Evolutionary conservation across 2,888 invertebrate genomes (phyloP).

Genomic region (Apeira syringaria): DNA sequence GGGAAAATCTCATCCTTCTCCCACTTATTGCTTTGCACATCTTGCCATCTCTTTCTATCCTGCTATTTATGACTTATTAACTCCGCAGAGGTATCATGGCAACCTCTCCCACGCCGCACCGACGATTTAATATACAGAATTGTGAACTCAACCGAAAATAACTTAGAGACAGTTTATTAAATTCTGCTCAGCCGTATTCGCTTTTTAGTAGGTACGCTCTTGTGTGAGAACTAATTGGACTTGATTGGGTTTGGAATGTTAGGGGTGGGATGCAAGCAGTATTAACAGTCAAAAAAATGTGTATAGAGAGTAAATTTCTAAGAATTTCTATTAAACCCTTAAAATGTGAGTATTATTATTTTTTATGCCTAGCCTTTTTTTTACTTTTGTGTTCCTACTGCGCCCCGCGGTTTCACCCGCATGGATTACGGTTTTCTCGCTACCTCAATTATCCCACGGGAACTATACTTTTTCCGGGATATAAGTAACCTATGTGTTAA

Average conservation of each 20-base stretch:
- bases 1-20: slow-evolving; percentile 54
- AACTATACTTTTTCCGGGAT: no score
- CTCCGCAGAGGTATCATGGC: slow-evolving; percentile 81
- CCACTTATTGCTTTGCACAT: slow-evolving; percentile 35
- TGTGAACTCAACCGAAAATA: slow-evolving; percentile 72
- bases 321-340: no score
- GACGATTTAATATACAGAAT: slow-evolving; percentile 80
- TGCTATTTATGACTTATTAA: slow-evolving; percentile 82
- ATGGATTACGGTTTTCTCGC: no score
- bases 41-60: slow-evolving; percentile 52
- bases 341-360: no score
- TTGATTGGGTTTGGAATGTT: slow-evolving; percentile 5
- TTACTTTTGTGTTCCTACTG: no score
- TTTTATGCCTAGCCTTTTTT: no score
- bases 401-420: no score
- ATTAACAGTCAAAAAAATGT: no score
- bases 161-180: slow-evolving; percentile 75
- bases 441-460: no score
- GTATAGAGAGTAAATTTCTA: no score
- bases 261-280: not conserved
- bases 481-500: no score
- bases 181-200: slow-evolving; percentile 53
- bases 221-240: slow-evolving; percentile 18
- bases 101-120: slow-evolving; percentile 65
- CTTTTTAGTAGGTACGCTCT: slow-evolving; percentile 8